Evolutionary conservation across 2,797 vertebrate species (phyloP).

Genomic region (Sarcoramphus papa): DNA sequence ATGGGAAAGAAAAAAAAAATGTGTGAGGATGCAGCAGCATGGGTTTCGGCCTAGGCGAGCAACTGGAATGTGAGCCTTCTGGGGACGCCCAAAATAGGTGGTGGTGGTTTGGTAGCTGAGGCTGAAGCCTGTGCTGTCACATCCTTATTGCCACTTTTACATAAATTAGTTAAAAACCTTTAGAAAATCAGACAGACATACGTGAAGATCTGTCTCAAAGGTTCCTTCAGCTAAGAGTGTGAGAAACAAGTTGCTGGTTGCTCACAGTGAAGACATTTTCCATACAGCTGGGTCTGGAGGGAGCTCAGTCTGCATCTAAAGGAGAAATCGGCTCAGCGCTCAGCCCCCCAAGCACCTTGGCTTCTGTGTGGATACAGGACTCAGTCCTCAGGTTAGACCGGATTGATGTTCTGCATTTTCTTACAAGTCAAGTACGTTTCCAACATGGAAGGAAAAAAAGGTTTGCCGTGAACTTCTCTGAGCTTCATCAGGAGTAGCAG

Average conservation of each 20-base stretch:
- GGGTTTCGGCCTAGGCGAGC: background rate
- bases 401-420: background rate
- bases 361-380: background rate
- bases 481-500: background rate
- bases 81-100: background rate
- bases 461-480: background rate
- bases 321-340: background rate
- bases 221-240: background rate
- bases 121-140: background rate
- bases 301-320: background rate
- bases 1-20: background rate
- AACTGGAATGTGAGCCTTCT: background rate
- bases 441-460: background rate
- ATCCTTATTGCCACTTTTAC: background rate
- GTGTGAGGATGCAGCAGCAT: accelerated
- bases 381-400: background rate
- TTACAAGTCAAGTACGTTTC: background rate
- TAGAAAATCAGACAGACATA: background rate
- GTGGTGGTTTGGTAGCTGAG: background rate
- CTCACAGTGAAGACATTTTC: background rate
- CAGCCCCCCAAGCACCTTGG: background rate
- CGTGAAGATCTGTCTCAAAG: background rate
- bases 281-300: background rate
- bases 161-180: background rate
- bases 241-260: background rate